These are phyloP conservation scores for Tetranychus cinnabarinus DNA, from an alignment of 1,140 invertebrate species.

Conservation along the genomic window DNA sequence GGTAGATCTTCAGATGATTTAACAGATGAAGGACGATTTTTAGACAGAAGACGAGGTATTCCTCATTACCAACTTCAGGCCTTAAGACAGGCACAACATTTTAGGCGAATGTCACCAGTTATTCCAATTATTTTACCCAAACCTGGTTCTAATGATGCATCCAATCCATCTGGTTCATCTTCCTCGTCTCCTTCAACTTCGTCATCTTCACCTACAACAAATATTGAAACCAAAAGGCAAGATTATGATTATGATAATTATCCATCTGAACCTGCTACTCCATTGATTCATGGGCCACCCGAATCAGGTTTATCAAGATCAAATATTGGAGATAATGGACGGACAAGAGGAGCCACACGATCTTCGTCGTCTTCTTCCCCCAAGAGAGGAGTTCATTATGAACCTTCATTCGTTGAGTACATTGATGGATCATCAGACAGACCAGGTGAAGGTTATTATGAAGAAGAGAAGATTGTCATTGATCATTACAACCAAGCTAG, in stretches of 20 bases:
- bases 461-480: neutral
- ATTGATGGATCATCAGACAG: neutral
- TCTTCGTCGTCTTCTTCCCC: no score
- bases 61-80: neutral
- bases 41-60: neutral
- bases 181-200: neutral
- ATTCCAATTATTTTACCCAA: neutral
- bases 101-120: neutral
- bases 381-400: conserved; percentile 1
- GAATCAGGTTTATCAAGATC: neutral
- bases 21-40: neutral
- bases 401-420: neutral
- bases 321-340: no score
- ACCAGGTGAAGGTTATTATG: neutral
- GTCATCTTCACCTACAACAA: neutral
- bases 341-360: no score
- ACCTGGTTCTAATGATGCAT: neutral
- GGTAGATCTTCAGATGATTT: neutral
- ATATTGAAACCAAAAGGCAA: neutral
- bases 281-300: neutral
- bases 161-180: neutral
- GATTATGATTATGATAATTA: neutral
- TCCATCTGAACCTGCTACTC: neutral
- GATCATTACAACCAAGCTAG: neutral
- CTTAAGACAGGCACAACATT: neutral